A percentile compares a stretch with the other conserved stretches of the same genome.
Evolutionary conservation across 2,797 vertebrate genomes (phyloP).

Genomic region (Poecile montanus): DNA sequence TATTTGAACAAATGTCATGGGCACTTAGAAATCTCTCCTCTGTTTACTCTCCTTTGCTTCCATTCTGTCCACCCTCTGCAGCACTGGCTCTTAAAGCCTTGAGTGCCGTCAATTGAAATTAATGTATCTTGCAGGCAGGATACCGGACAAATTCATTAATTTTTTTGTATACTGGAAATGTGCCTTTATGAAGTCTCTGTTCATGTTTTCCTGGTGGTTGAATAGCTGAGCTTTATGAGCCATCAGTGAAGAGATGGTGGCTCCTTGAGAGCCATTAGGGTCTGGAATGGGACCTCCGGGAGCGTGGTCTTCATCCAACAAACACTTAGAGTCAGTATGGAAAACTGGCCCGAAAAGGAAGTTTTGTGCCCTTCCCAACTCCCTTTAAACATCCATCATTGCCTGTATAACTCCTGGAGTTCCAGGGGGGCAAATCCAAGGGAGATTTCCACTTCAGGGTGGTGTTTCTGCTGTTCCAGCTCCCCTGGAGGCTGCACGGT

Average conservation of each 20-base stretch:
- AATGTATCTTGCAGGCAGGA: slow-evolving; percentile 60
- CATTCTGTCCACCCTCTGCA: slow-evolving; percentile 33
- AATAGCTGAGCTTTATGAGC: slow-evolving; percentile 27
- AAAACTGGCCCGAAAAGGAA: background rate
- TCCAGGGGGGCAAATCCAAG: background rate
- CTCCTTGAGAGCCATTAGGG: slow-evolving; percentile 63
- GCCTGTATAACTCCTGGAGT: background rate
- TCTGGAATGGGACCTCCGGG: background rate
- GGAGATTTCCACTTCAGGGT: background rate
- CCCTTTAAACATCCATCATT: background rate
- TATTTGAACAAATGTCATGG: slow-evolving; percentile 71
- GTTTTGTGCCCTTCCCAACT: background rate
- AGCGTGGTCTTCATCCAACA: background rate
- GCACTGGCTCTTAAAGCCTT: slow-evolving; percentile 53
- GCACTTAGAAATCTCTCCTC: slow-evolving; percentile 68
- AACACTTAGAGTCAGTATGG: background rate
- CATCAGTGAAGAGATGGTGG: slow-evolving; percentile 28
- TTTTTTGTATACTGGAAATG: slow-evolving; percentile 51
- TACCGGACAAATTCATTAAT: slow-evolving; percentile 54
- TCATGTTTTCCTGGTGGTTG: slow-evolving; percentile 14
- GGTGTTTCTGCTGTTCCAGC: background rate
- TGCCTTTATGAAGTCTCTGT: slow-evolving; percentile 28
- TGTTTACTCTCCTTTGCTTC: slow-evolving; percentile 63
- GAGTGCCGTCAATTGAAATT: slow-evolving; percentile 61
- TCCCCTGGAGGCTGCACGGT: accelerated